These are phyloP conservation scores for Diceros bicornis DNA, from an alignment of 2,797 vertebrate species.

Conservation along the genomic window DNA sequence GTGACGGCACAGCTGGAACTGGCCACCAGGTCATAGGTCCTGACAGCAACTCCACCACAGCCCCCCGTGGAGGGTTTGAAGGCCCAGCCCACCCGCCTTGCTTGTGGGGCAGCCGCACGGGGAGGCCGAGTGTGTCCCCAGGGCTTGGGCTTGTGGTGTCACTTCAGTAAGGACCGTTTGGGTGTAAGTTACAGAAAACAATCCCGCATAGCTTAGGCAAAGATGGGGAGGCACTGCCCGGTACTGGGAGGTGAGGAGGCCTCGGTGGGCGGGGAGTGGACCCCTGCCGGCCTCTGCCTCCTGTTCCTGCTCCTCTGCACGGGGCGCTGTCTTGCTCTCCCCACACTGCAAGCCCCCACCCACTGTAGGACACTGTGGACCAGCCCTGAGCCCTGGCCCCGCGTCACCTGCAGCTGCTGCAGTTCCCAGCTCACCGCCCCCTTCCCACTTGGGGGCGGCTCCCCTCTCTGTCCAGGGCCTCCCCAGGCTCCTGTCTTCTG, in stretches of 20 bases:
- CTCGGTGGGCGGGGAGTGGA: not conserved
- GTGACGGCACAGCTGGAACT: no score
- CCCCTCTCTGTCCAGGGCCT: not conserved
- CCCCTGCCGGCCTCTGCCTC: not conserved
- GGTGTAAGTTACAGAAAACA: not conserved
- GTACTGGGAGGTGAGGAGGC: not conserved
- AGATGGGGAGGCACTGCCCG: no score
- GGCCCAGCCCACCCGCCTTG: no score
- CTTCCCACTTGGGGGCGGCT: not conserved
- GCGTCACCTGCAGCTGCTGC: no score
- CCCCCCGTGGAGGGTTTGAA: no score
- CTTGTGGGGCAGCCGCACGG: no score
- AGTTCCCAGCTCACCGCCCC: not conserved
- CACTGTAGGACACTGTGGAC: not conserved
- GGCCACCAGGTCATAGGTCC: no score
- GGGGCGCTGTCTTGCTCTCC: not conserved
- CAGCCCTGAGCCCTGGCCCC: not conserved
- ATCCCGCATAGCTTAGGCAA: not conserved
- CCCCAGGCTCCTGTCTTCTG: not conserved
- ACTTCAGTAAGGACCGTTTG: no score
- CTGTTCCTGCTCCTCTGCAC: not conserved
- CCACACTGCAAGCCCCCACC: not conserved
- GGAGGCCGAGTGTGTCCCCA: no score
- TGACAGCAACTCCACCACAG: no score
- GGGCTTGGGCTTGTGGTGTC: no score